Base-by-base conservation (phyloP, 2,113 vertebrate species). In the Sylvicapra grimmia region DNA sequence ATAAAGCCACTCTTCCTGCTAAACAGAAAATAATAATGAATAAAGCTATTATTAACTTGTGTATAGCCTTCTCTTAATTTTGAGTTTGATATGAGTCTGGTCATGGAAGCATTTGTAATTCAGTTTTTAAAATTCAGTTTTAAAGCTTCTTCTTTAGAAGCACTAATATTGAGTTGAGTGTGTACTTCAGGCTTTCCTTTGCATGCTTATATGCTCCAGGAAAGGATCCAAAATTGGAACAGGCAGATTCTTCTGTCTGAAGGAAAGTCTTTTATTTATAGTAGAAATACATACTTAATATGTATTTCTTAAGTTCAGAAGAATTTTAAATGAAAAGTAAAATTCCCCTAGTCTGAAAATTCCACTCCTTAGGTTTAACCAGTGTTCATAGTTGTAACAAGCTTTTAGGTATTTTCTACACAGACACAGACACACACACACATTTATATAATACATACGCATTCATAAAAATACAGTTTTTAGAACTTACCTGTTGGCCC, bases 251-350 rank as follows among this genome's bases (percentile, higher is more conserved):
- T 79, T 96, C 79, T 94, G 49, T 94, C 93, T 94, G 80, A 97
- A 93, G 54, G 82, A 93, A 95, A 86, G 19, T 87, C 68, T 95
- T 90, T 77, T 61, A 44, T 51, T 92, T 93, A 36, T 63, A 19
- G 8, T 91, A 93, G 44, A 94, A 96, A 68, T 84, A 51, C 53
- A 59, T 94, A 33, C 7, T 63, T 94, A 92, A 61, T 95, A 19
- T 9, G 47, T 86, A 90, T 89, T 94, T 93, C 56, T 54, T 53
- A 84, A 89, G 33, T 94, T 93, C 33, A 84, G 72, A 94, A 85
- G 80, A 63, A 86, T 96, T 94, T 95, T 61, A 97, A 89, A 89
- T 89, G 63, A 90, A 86, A 94, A 59, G 21, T 95, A 75, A 93
- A 97, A 77, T 47, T 95, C 33, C 40, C 27, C 9, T 5, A 56